phyloP scores from a whole-genome alignment of 1,140 invertebrate genomes.

The Homarus americanus region DNA sequence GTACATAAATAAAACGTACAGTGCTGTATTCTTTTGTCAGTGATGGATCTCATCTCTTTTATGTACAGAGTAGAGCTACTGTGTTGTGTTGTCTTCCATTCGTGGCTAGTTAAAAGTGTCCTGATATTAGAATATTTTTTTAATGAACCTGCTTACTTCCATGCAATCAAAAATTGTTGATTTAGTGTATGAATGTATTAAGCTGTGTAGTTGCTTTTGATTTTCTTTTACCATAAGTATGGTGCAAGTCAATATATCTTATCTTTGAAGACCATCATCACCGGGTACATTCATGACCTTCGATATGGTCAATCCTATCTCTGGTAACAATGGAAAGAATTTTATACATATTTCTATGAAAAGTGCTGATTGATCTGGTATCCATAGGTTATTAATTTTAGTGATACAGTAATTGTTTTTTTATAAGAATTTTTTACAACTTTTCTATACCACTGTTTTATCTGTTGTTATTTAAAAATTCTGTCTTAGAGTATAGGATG shows the following conservation, averaged over 20 bases:
- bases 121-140: slow-evolving; percentile 9
- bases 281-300: neutral
- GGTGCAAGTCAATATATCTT: neutral
- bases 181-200: neutral
- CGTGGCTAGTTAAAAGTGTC: neutral
- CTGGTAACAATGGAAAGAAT: neutral
- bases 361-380: too few species aligned
- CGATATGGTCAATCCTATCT: neutral
- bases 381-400: too few species aligned
- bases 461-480: too few species aligned
- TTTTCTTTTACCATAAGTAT: neutral
- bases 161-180: slow-evolving; percentile 12
- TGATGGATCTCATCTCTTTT: neutral
- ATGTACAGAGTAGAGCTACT: neutral
- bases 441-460: too few species aligned
- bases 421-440: too few species aligned
- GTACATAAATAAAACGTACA: neutral
- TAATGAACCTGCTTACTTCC: neutral
- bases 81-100: slow-evolving; percentile 1
- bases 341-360: neutral
- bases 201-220: neutral
- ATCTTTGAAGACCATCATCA: neutral
- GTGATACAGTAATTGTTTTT: too few species aligned
- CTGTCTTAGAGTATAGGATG: too few species aligned
- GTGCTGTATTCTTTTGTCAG: neutral